These are phyloP conservation scores for Neoitamus cyanurus DNA, from an alignment of 2,888 invertebrate genomes.

Conservation along the genomic window DNA sequence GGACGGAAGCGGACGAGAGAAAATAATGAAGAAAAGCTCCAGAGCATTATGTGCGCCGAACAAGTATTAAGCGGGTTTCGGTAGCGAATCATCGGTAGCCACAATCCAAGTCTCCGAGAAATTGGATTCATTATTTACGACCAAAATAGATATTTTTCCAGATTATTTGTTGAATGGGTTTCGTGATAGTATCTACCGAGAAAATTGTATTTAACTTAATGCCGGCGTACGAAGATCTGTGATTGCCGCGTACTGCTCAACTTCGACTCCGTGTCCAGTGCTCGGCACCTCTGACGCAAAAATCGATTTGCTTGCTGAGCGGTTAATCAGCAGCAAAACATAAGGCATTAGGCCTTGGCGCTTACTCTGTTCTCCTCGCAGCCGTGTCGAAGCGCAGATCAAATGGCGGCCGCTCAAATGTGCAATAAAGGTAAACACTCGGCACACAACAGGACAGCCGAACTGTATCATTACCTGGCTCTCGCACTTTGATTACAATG, in stretches of 20 bases:
- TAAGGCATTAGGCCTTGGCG: not conserved
- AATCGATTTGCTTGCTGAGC: constrained; percentile 32
- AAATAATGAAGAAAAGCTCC: constrained; percentile 33
- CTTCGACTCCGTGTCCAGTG: not conserved
- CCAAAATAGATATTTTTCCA: constrained; percentile 56
- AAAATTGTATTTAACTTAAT: constrained; percentile 44
- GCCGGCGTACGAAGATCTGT: constrained; percentile 6
- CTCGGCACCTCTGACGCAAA: not conserved
- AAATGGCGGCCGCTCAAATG: not conserved
- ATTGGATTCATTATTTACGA: constrained; percentile 58
- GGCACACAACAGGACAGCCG: not conserved
- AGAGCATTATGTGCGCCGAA: constrained; percentile 22
- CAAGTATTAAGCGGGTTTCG: constrained; percentile 46
- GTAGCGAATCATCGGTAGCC: constrained; percentile 53
- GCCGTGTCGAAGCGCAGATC: constrained; percentile 4
- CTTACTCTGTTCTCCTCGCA: not conserved
- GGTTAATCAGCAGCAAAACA: constrained; percentile 3
- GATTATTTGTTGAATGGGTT: constrained; percentile 57
- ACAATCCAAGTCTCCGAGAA: constrained; percentile 55
- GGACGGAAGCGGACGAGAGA: not conserved
- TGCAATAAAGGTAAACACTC: not conserved
- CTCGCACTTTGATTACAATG: not conserved
- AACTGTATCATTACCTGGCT: not conserved
- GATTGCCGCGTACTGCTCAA: not conserved
- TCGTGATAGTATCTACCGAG: constrained; percentile 56